Base-by-base conservation (phyloP, 2,888 invertebrate species). In the Alloscopus bannaensis region DNA sequence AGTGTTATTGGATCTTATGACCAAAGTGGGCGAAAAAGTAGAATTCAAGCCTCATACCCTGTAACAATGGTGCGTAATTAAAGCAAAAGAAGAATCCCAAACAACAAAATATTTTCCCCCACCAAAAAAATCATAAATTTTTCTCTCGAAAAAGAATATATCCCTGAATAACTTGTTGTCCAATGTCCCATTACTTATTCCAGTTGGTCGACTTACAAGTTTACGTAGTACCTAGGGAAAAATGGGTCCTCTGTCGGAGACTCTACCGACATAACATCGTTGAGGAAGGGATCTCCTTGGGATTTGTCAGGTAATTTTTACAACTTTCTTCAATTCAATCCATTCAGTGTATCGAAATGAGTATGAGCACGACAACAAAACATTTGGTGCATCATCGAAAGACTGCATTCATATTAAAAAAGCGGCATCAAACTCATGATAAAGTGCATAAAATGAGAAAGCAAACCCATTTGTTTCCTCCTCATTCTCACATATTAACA, bases 201-300 rank as follows among this genome's bases (percentile, higher is more conserved):
- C 87, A 90, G 90, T 86, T 90, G 86, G 88, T 88, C 66, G 90
- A 90, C 84, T 86, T 90, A 22, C 90, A 90, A 87, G 88, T 90
- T 47, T 90, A 90, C 86, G 87, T 89, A 50, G 88, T 90, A 24
- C 90, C 90, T 16, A 86, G 88, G 77, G 89, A 89, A 65, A 87
- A 90, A 81, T 90, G 90, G 90, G 87, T 89, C 69, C 88, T 89
- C 42, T 87, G 88, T 57, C 87, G 89, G 83, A 88, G 89, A 85
- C 88, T 90, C 84, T 89, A 90, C 81, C 87, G 89, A 83, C 89
- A 89, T 85, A 88, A 88, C 83, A 88, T 89, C 59, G 88, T 89
- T 40, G 88, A 88, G 64, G 89, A 89, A 77, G 89, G 89, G 6
- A 87, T 90, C 11, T 90, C 90, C 6, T 87, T 89, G 36, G 90